Conservation (phyloP, 2,113 vertebrate genomes). For the Plectropomus leopardus region DNA sequence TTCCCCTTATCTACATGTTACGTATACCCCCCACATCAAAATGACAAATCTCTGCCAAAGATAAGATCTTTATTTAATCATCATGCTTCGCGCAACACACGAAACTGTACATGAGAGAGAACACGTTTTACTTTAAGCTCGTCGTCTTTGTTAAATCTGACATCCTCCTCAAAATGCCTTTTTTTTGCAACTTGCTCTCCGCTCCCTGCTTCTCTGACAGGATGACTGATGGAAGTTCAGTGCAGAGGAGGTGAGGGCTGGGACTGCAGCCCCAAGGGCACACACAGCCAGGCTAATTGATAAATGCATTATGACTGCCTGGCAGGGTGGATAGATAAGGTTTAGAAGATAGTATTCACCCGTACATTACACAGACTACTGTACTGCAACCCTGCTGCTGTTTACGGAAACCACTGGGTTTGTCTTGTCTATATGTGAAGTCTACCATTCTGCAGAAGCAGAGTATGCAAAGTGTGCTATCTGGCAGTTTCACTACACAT, state of each 20-base stretch:
- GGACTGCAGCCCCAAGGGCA: constrained; percentile 61
- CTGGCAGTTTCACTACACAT: background rate
- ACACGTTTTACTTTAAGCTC: background rate
- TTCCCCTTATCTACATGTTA: background rate
- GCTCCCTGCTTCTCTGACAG: constrained; percentile 59
- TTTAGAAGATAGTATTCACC: constrained; percentile 47
- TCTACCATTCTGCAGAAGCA: background rate
- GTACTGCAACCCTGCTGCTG: background rate
- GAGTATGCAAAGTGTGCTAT: background rate
- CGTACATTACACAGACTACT: constrained; percentile 2
- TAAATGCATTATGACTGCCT: constrained; percentile 75
- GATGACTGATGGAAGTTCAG: constrained; percentile 67
- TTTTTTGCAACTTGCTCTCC: constrained; percentile 1
- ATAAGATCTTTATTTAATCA: background rate
- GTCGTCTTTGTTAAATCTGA: background rate
- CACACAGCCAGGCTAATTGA: constrained; percentile 65
- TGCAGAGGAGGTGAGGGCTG: constrained; percentile 50
- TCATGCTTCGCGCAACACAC: background rate
- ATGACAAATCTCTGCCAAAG: background rate
- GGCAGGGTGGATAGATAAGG: constrained; percentile 55
- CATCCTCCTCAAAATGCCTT: constrained; percentile 7
- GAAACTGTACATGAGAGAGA: background rate
- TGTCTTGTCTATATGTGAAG: background rate
- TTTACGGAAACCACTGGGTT: constrained; percentile 27
- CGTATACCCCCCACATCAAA: background rate